Base-by-base conservation (phyloP, 2,797 vertebrate species). In the Heterohyrax brucei region DNA sequence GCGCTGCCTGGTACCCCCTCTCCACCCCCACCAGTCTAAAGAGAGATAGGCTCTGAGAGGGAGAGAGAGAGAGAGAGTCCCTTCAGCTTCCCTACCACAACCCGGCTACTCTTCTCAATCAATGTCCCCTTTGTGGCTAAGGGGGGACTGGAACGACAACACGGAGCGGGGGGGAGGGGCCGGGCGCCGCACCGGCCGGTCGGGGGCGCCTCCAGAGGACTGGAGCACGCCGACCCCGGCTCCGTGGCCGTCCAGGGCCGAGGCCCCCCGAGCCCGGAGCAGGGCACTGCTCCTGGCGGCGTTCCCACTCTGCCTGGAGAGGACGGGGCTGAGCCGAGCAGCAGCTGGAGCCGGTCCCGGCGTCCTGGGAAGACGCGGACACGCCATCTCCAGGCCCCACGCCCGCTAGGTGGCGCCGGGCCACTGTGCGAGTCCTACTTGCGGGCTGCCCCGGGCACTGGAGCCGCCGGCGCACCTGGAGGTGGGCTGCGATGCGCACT, bases 381-480 rank as follows among this genome's bases (percentile, higher is more conserved):
- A 6, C 9, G 26, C 72, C 3, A 44, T 1, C 22, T 14, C 64
- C 24, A 0, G 10, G 44, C 24, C 80, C 50, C 16, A 4, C 9
- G 44, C 59, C 91, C 96, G 1, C 97, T 91, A 98, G 96, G 88
- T 96, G 96, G 96, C 95, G 89, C 95, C 64, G 87, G 46, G 75
- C 64, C 48, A 28, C 44, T 14, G 21, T 30, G 77, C 76, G 56
- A 61, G 62, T 64, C 33, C 83, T 12, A 59, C 61, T 76, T 62
- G 70, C 10, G 1, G 72, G n/a, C 62, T 12, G 9, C 46, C 50
- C 62, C 9, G 39, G 13, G 76, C 73, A 12, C 4, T 8, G 0
- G 5, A 72, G 28, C 39, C 1, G 1, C 33, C 16, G 1, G 33
- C 8, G 9, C 5, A 30, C 48, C 66, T 61, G 87, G 39, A 75